Evolutionary conservation across 2,888 invertebrate genomes (phyloP), one percentile per base, ranked within the genome.

Genomic region (Stomorhina lunata): DNA sequence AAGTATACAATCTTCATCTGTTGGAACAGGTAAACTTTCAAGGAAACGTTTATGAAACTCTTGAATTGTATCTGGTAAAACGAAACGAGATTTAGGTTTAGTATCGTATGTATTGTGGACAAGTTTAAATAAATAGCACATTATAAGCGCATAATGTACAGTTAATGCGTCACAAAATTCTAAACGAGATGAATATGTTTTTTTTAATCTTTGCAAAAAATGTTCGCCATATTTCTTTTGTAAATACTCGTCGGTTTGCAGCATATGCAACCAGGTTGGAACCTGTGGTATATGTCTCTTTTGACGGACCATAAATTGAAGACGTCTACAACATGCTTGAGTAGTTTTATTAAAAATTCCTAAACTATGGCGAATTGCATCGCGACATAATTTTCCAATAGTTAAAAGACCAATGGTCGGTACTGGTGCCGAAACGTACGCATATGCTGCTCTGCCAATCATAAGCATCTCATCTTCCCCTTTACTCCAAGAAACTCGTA

Each of bases 391-490:
- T 72, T 92, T 92, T 0, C 90, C 90, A 90, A 91, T 79, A 89
- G 86, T 85, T 25, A 87, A 84, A 1, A 88, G 81, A 9, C 87
- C 86, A 7, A 90, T 78, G 0, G 87, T 75, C 86, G 91, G 3
- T 88, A 92, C 75, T 86, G 93, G 84, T 92, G 91, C 88, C 7
- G 86, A 86, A 2, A 91, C 81, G 78, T 94, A 93, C 76, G 92
- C 88, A 83, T 92, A 92, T 0, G 94, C 94, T 0, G 94, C 94
- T 85, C 94, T 94, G 84, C 94, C 93, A 82, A 96, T 92, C 55
- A 95, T 90, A 2, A 96, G 88, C 71, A 95, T 90, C 53, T 93
- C 93, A 89, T 96, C 96, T 89, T 96, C 96, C 40, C 92, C 92
- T 0, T 92, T 88, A 6, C 92, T 92, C 95, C 96, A 96, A 6